Evolutionary conservation across 2,888 invertebrate genomes (phyloP).

Genomic region (Endotricha flammealis): DNA sequence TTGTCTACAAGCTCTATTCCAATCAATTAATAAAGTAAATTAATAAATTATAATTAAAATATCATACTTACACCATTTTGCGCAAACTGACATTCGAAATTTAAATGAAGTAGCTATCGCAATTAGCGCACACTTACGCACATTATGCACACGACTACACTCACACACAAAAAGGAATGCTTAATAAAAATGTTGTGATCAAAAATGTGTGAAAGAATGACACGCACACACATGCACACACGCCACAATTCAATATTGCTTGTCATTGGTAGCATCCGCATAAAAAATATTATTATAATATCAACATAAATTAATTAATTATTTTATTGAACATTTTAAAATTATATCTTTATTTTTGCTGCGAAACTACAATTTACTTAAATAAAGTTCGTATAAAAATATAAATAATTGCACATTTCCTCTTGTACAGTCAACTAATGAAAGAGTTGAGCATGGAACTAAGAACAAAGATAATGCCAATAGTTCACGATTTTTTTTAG

Average conservation of each 20-base stretch:
- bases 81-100: conserved; percentile 71
- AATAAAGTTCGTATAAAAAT: too few species aligned
- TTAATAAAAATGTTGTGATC: conserved; percentile 70
- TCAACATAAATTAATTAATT: too few species aligned
- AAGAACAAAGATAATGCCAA: too few species aligned
- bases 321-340: too few species aligned
- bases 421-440: too few species aligned
- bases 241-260: conserved; percentile 73
- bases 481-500: too few species aligned
- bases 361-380: too few species aligned
- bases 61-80: conserved; percentile 45
- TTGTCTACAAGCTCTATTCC: too few species aligned
- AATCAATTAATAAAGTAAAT: conserved; percentile 7
- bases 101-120: conserved; percentile 78
- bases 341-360: too few species aligned
- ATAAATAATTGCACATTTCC: too few species aligned
- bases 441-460: too few species aligned
- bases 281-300: conserved; percentile 31
- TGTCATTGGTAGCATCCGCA: conserved; percentile 69
- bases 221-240: conserved; percentile 48
- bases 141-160: conserved; percentile 39
- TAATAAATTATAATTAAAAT: conserved; percentile 25
- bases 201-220: conserved; percentile 75
- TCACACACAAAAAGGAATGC: conserved; percentile 45
- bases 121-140: conserved; percentile 60